A percentile compares a stretch with the other conserved stretches of the same genome.
Evolutionary conservation across 2,113 vertebrate genomes (phyloP).

Genomic region (Orientallactaga bullata): DNA sequence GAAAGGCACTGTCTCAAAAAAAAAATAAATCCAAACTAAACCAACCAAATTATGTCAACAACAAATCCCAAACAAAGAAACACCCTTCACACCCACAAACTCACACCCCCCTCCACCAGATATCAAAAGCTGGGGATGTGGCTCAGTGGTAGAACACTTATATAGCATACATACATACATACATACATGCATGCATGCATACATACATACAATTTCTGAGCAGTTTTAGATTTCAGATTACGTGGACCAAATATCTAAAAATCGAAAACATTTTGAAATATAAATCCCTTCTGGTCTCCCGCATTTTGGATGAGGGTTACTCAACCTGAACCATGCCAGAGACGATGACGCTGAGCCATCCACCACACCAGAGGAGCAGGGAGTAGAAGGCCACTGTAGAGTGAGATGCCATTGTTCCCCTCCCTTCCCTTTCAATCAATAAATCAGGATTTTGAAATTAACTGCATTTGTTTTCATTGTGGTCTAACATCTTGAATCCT

Average conservation of each 20-base stretch:
- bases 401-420: neutral
- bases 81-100: neutral
- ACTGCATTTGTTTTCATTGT: neutral
- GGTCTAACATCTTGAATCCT: conserved; percentile 19
- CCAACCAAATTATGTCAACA: neutral
- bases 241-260: neutral
- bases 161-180: neutral
- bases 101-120: neutral
- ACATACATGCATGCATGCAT: no score
- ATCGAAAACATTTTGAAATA: neutral
- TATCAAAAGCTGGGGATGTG: neutral
- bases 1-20: neutral
- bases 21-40: neutral
- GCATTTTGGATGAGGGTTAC: neutral
- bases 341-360: neutral
- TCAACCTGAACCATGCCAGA: neutral
- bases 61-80: neutral
- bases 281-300: neutral
- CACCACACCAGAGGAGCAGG: accelerated
- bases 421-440: neutral
- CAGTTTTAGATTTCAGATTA: neutral
- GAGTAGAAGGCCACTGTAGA: neutral
- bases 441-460: conserved; percentile 36
- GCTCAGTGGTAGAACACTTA: neutral
- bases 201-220: neutral